Evolutionary conservation across 2,113 vertebrate genomes (phyloP), one percentile per base, ranked within the genome.

Genomic region (Petroica traversi): DNA sequence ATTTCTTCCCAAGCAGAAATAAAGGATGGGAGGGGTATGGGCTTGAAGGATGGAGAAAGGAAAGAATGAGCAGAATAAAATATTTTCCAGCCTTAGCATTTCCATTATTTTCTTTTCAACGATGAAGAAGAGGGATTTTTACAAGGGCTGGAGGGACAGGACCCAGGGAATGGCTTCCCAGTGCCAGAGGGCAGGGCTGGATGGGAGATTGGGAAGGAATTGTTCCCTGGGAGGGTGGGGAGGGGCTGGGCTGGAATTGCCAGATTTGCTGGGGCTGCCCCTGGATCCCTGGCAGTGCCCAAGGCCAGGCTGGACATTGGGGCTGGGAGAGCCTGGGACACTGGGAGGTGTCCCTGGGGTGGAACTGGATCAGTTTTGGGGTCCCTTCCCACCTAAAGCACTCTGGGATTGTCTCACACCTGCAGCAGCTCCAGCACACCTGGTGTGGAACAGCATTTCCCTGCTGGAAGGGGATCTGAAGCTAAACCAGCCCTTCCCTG

Each of bases 331-430:
- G 5, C 22, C 40, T 31, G 57, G 57, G 11, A 9, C 19, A 9
- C 15, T 6, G 43, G 67, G 3, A 73, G 33, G 15, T 5, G 85
- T 29, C 59, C 33, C 59, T 73, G 74, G 15, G 46, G 13, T 20
- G 34, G n/a, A 0, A 6, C 6, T 8, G 26, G 52, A 2, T 22
- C 68, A 0, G 16, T 0, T 52, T 2, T 29, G 4, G 5, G 51
- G 6, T 29, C 52, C 34, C 19, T n/a, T 20, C 45, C 43, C 12
- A n/a, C 33, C 23, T 77, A n/a, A 11, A 18, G 2, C 38, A 2
- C 29, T 28, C 45, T 0, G 20, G 22, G n/a, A 14, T 19, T 25
- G 45, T n/a, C 76, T 24, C 43, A 19, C 6, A 13, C 6, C 25
- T 10, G 43, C 34, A 41, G 75, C 66, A 64, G 75, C 41, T 16